These are phyloP conservation scores for Atherinomorus stipes DNA, from an alignment of 2,113 vertebrate species.

Conservation along the genomic window DNA sequence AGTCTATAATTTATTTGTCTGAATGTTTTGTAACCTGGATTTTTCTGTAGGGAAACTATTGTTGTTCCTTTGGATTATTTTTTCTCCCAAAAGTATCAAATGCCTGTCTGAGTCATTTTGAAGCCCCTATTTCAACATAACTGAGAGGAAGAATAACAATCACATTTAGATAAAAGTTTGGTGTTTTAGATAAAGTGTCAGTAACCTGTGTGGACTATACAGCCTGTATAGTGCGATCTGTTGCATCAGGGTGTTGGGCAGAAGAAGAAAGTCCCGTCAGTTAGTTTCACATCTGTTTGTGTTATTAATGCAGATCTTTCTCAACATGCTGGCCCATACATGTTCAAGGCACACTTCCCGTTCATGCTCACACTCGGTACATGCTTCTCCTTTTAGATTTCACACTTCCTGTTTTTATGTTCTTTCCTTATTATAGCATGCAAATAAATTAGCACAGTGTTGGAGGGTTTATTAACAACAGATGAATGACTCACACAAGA, in stretches of 20 bases:
- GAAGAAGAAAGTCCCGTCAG: conserved; percentile 71
- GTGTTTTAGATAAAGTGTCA: neutral
- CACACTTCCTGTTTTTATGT: conserved; percentile 75
- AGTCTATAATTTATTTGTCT: too few species aligned
- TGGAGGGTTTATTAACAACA: conserved; percentile 47
- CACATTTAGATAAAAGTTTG: conserved; percentile 7
- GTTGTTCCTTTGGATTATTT: neutral
- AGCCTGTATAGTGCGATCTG: neutral
- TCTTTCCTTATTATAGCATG: conserved; percentile 51
- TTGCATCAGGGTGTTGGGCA: conserved; percentile 49
- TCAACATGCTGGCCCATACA: conserved; percentile 64
- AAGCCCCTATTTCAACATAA: neutral
- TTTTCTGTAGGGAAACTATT: neutral
- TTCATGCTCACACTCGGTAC: conserved; percentile 58
- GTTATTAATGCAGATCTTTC: conserved; percentile 74
- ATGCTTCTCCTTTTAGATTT: conserved; percentile 75
- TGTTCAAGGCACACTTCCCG: conserved; percentile 71
- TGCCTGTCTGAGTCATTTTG: neutral
- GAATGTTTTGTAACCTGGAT: too few species aligned
- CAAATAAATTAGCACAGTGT: conserved; percentile 52
- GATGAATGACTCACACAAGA: conserved; percentile 39
- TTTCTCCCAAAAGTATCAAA: neutral
- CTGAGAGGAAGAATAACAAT: neutral
- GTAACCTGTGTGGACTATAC: neutral
- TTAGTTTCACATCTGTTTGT: conserved; percentile 79